Percentiles rank a stretch among this genome's conserved stretches.
These are phyloP conservation scores for Drosophila setifemur DNA, from an alignment of 1,140 invertebrate genomes.

Conservation along the genomic window DNA sequence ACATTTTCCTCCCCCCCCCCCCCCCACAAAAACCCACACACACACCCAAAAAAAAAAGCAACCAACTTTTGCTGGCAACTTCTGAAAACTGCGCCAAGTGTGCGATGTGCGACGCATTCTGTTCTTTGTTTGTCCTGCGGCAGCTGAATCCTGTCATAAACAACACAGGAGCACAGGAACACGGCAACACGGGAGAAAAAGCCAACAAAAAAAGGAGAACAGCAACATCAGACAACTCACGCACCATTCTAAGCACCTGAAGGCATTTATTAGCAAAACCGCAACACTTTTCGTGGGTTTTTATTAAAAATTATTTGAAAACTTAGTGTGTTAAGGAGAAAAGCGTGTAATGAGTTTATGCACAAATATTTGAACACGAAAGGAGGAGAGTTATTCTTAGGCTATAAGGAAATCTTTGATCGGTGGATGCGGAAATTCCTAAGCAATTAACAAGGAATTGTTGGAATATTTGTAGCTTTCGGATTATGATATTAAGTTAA, in stretches of 20 bases:
- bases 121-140: constrained; percentile 29
- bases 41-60: constrained; percentile 13
- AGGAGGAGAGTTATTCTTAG: background rate
- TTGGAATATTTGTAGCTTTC: no score
- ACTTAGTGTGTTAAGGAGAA: constrained; percentile 43
- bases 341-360: constrained; percentile 33
- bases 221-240: constrained; percentile 14
- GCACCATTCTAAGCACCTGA: constrained; percentile 37
- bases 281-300: constrained; percentile 53
- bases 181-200: constrained; percentile 9
- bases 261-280: constrained; percentile 53
- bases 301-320: constrained; percentile 76
- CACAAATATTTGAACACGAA: constrained; percentile 21
- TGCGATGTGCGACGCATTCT: constrained; percentile 32
- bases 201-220: constrained; percentile 10
- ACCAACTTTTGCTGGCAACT: constrained; percentile 55
- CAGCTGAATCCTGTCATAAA: constrained; percentile 52
- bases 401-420: constrained; percentile 8
- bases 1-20: constrained; percentile 1
- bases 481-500: no score
- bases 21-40: background rate
- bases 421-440: background rate
- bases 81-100: constrained; percentile 57
- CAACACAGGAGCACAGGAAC: constrained; percentile 40
- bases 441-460: no score